Conservation (phyloP, 2,888 invertebrate genomes). For the Conus canariensis region DNA sequence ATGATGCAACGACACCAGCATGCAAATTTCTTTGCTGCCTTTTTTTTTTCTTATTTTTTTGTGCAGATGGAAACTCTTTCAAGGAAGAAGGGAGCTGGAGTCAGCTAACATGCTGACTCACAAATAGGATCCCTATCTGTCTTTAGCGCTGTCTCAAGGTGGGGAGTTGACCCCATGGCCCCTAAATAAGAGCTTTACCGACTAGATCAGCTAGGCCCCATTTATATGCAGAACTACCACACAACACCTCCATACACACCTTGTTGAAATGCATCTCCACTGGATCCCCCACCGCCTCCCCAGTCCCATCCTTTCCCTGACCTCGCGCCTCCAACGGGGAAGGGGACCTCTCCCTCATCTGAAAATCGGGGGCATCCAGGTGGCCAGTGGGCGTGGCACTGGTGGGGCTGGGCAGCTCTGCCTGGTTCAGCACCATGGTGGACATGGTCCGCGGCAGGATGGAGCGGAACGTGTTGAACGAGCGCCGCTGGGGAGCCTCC, state of each 20-base stretch:
- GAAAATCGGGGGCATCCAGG: conserved; percentile 33
- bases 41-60: too few species aligned
- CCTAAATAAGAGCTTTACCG: too few species aligned
- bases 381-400: conserved; percentile 47
- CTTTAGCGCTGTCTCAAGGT: too few species aligned
- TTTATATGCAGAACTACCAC: too few species aligned
- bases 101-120: too few species aligned
- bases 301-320: conserved; percentile 48
- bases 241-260: conserved; percentile 72
- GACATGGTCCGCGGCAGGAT: conserved; percentile 96
- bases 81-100: too few species aligned
- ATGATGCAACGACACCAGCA: too few species aligned
- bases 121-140: too few species aligned
- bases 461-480: conserved; percentile 83
- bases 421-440: conserved; percentile 62
- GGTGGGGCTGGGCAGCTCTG: conserved; percentile 58
- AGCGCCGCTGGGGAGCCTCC: conserved; percentile 24
- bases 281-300: conserved; percentile 81
- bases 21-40: too few species aligned
- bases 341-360: conserved; percentile 56
- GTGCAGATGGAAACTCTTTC: too few species aligned
- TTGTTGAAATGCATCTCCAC: conserved; percentile 93
- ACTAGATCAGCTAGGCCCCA: too few species aligned
- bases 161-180: too few species aligned
- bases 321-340: conserved; percentile 52